Conservation (phyloP, 2,888 invertebrate genomes). For the Laspeyria flexula region DNA sequence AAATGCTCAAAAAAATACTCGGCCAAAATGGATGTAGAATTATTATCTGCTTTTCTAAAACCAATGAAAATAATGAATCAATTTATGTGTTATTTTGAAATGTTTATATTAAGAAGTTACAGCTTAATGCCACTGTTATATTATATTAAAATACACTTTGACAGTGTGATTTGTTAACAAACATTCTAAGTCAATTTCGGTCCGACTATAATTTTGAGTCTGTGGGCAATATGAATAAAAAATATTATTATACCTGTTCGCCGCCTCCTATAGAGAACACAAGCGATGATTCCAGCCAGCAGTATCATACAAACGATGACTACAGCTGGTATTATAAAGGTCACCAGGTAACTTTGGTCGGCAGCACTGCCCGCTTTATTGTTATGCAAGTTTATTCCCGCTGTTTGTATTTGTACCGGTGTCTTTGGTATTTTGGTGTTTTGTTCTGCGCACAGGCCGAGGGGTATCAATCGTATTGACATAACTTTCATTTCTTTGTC, state of each 20-base stretch:
- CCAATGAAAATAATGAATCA: too few species aligned
- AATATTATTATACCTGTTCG: slow-evolving; percentile 87
- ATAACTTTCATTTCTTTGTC: slow-evolving; percentile 90
- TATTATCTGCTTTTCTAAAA: too few species aligned
- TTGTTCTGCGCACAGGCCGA: slow-evolving; percentile 86
- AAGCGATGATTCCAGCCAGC: slow-evolving; percentile 94
- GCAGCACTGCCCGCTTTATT: slow-evolving; percentile 61
- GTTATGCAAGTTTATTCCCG: slow-evolving; percentile 59
- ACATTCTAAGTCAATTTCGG: too few species aligned
- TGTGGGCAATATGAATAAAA: background rate
- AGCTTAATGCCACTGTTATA: too few species aligned
- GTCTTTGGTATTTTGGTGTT: slow-evolving; percentile 70
- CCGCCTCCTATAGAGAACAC: slow-evolving; percentile 93
- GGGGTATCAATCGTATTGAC: slow-evolving; percentile 87
- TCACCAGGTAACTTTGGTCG: slow-evolving; percentile 87
- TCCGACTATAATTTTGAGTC: too few species aligned
- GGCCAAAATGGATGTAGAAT: too few species aligned
- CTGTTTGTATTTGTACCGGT: slow-evolving; percentile 53
- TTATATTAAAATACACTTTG: too few species aligned
- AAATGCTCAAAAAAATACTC: too few species aligned
- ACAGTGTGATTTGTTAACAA: too few species aligned
- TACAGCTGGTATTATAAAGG: slow-evolving; percentile 95
- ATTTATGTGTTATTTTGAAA: too few species aligned
- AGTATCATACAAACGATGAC: slow-evolving; percentile 95
- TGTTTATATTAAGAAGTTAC: too few species aligned